Evolutionary conservation across 1,140 invertebrate genomes (phyloP).

Genomic region (Drosophila truncata): DNA sequence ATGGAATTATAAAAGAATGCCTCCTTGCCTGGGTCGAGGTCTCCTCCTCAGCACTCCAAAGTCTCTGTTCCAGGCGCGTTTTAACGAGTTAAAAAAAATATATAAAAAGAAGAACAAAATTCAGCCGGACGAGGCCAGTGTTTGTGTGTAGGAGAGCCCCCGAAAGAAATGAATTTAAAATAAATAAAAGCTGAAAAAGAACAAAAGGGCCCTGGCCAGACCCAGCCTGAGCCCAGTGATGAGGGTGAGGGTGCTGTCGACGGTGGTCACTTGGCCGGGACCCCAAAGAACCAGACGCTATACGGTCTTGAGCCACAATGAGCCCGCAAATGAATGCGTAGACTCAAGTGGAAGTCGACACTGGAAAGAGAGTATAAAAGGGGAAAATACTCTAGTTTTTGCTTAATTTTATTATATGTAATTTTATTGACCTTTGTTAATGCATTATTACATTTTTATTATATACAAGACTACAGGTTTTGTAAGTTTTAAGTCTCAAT

Average conservation of each 20-base stretch:
- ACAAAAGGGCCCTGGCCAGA: constrained; percentile 61
- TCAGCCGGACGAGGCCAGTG: constrained; percentile 37
- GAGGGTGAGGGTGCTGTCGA: constrained; percentile 73
- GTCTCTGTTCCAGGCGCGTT: constrained; percentile 50
- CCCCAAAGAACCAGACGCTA: constrained; percentile 30
- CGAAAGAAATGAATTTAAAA: constrained; percentile 77
- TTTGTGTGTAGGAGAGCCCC: constrained; percentile 62
- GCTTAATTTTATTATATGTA: neutral
- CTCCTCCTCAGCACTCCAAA: constrained; percentile 12
- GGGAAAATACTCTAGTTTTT: constrained; percentile 13
- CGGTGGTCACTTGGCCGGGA: constrained; percentile 44
- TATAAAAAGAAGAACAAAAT: constrained; percentile 23
- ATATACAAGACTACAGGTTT: no score
- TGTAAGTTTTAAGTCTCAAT: no score
- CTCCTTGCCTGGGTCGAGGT: constrained; percentile 59
- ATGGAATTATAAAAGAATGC: constrained; percentile 85
- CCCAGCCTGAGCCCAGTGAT: constrained; percentile 27
- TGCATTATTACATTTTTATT: no score
- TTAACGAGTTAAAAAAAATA: constrained; percentile 78
- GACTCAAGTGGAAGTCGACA: constrained; percentile 59
- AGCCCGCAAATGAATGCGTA: constrained; percentile 81
- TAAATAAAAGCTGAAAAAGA: constrained; percentile 77
- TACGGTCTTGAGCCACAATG: constrained; percentile 60
- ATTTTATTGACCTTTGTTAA: no score
- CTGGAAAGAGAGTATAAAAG: neutral